A percentile compares a stretch with the other conserved stretches of the same genome.
phyloP scores from a whole-genome alignment of 92 coral and sea anemone species.

The Palythoa grandiflora region DNA sequence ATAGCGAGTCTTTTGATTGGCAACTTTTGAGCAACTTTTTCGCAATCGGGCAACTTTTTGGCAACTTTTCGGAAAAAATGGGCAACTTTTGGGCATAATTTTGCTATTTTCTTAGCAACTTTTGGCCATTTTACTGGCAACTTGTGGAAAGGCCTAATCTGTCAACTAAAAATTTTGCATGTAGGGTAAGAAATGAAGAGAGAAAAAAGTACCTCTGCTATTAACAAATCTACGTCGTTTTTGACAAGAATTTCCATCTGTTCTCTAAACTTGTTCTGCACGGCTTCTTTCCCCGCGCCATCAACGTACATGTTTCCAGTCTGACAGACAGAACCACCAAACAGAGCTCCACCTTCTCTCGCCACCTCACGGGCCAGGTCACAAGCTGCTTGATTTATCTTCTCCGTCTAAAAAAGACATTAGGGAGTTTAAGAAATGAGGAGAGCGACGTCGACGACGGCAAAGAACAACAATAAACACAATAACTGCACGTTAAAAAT shows the following conservation, averaged over 20 bases:
- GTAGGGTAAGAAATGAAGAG: background rate
- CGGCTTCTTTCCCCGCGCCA: slow-evolving; percentile 66
- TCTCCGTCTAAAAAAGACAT: slow-evolving; percentile 53
- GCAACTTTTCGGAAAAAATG: no score
- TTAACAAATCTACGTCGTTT: slow-evolving; percentile 71
- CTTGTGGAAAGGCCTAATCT: no score
- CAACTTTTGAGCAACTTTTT: no score
- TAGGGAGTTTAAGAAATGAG: no score
- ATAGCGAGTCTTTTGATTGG: no score
- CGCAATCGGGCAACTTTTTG: no score
- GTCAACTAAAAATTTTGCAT: background rate
- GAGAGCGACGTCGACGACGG: no score
- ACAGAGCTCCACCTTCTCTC: slow-evolving; percentile 62
- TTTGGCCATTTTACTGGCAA: no score
- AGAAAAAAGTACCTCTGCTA: slow-evolving; percentile 76
- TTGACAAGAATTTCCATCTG: slow-evolving; percentile 65
- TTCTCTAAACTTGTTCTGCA: slow-evolving; percentile 65
- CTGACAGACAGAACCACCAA: slow-evolving; percentile 71
- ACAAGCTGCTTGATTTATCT: slow-evolving; percentile 82
- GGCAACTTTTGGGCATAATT: no score
- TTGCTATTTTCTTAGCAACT: no score
- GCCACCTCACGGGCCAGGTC: slow-evolving; percentile 72
- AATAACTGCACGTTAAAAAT: no score
- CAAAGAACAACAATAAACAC: no score
- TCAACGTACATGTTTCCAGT: slow-evolving; percentile 53